phyloP scores from a whole-genome alignment of 2,797 vertebrate species.

The Smutsia gigantea region DNA sequence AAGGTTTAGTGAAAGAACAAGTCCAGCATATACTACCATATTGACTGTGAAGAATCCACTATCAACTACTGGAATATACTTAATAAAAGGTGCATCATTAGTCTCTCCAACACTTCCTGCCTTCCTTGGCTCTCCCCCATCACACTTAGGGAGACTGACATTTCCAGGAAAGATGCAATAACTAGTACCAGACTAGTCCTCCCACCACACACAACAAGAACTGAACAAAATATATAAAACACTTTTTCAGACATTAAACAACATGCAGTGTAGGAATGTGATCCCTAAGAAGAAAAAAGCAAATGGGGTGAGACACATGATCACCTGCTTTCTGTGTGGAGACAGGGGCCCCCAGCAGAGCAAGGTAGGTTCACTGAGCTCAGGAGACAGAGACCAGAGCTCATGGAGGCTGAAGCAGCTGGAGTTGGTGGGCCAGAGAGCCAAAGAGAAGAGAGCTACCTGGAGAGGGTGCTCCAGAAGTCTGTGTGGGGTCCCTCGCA shows the following conservation, averaged over 20 bases:
- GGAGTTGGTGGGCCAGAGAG: background rate
- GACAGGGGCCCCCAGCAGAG: background rate
- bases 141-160: too few relatives aligned
- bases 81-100: background rate
- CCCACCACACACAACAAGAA: background rate
- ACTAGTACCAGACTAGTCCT: background rate
- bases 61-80: background rate
- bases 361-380: background rate
- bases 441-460: background rate
- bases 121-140: background rate
- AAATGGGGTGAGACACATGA: background rate
- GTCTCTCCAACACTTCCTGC: background rate
- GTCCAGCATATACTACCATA: background rate
- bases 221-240: background rate
- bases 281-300: background rate
- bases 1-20: background rate
- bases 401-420: accelerated
- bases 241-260: background rate
- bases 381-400: background rate
- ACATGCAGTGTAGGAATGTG: accelerated
- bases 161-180: background rate
- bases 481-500: accelerated
- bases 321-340: background rate
- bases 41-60: background rate
- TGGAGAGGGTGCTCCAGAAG: background rate